Conservation (phyloP, 2,888 invertebrate species). For the Drosophila villosipedis region DNA sequence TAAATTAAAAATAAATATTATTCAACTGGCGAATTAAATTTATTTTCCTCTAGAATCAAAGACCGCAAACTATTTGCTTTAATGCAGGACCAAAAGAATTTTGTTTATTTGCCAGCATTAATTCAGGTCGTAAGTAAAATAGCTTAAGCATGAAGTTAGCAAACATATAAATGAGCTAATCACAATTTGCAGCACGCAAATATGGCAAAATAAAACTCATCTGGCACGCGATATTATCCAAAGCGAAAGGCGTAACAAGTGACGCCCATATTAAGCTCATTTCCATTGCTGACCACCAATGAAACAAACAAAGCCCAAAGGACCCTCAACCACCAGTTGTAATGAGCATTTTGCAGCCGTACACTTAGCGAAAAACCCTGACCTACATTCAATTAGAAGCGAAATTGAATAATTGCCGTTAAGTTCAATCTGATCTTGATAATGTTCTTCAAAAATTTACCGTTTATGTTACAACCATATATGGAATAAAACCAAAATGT, state of each 20-base stretch:
- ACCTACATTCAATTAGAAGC: not conserved
- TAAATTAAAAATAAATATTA: not conserved
- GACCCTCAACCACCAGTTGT: slow-evolving; percentile 14
- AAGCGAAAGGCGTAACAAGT: slow-evolving; percentile 66
- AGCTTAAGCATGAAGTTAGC: slow-evolving; percentile 31
- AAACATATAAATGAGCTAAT: slow-evolving; percentile 59
- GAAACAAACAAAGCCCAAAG: slow-evolving; percentile 1
- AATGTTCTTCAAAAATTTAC: not conserved
- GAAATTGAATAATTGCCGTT: not conserved
- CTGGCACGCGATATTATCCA: slow-evolving; percentile 37
- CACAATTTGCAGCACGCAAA: slow-evolving; percentile 70
- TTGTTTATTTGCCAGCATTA: slow-evolving; percentile 19
- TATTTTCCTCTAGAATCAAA: not conserved
- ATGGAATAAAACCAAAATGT: too few relatives aligned
- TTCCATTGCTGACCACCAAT: slow-evolving; percentile 41
- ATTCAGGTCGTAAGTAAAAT: slow-evolving; percentile 18
- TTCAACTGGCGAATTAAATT: too few relatives aligned
- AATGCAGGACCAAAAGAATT: slow-evolving; percentile 8
- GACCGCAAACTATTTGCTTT: not conserved
- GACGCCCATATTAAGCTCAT: slow-evolving; percentile 35
- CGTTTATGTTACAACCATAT: too few relatives aligned
- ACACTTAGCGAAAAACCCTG: not conserved
- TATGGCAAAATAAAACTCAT: slow-evolving; percentile 23
- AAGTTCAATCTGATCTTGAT: not conserved
- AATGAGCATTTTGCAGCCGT: slow-evolving; percentile 57